A percentile compares a stretch with the other conserved stretches of the same genome.
phyloP scores from a whole-genome alignment of 2,888 invertebrate species.

The Nasonovia ribisnigri region DNA sequence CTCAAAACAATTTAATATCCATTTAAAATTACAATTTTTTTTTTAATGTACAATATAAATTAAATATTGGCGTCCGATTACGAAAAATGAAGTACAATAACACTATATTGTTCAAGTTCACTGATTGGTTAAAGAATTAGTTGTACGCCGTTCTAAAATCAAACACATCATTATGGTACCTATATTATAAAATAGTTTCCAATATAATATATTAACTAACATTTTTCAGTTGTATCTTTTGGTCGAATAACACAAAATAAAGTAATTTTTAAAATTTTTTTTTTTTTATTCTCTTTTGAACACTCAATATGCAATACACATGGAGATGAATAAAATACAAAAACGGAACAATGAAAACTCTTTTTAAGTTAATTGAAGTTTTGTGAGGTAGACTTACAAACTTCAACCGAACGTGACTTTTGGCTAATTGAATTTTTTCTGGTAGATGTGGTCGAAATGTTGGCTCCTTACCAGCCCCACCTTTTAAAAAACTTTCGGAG shows the following conservation, averaged over 20 bases:
- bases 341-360: background rate
- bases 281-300: background rate
- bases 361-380: background rate
- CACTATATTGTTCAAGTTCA: background rate
- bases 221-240: background rate
- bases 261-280: background rate
- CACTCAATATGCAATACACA: background rate
- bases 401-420: conserved; percentile 3
- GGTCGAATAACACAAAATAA: background rate
- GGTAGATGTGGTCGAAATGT: background rate
- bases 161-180: background rate
- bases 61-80: too few species aligned
- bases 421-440: background rate
- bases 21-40: too few species aligned
- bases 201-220: too few species aligned
- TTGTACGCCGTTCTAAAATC: background rate
- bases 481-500: background rate
- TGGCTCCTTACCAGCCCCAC: background rate
- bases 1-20: too few species aligned
- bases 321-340: background rate
- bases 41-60: too few species aligned
- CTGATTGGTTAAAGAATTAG: background rate
- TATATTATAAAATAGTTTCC: too few species aligned
- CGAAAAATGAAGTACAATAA: background rate
- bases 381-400: background rate